Evolutionary conservation across 2,797 vertebrate species (phyloP).

Genomic region (Urocyon cinereoargenteus): DNA sequence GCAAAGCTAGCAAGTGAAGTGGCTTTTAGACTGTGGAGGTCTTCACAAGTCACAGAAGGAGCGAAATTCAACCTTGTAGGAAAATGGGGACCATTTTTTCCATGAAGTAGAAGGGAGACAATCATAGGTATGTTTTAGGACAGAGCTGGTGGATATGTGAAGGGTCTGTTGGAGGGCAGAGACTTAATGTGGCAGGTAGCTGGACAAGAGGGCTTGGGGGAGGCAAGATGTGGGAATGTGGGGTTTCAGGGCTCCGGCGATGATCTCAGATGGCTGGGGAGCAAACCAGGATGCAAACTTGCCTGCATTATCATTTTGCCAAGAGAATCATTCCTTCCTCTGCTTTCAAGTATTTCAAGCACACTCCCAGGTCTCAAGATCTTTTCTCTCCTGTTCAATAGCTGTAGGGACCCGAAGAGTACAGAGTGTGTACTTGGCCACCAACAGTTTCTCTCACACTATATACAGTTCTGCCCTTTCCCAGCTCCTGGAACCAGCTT

Average conservation of each 20-base stretch:
- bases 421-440: too few species aligned
- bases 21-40: background rate
- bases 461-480: too few species aligned
- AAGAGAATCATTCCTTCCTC: fast-evolving
- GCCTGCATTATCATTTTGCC: too few species aligned
- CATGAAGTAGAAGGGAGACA: background rate
- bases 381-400: background rate
- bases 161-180: background rate
- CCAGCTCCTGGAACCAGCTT: background rate
- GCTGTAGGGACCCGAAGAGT: fast-evolving
- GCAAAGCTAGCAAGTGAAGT: too few species aligned
- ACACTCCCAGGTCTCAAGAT: fast-evolving
- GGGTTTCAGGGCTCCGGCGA: background rate
- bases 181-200: background rate
- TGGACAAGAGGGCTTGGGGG: background rate
- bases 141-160: background rate
- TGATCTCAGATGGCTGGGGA: fast-evolving
- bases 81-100: background rate
- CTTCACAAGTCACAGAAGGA: background rate
- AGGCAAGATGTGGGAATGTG: background rate
- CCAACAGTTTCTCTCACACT: background rate
- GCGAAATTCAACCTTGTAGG: background rate
- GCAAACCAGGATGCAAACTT: fast-evolving
- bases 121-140: background rate
- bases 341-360: fast-evolving